Evolutionary conservation across 2,888 invertebrate genomes (phyloP), one percentile per base, ranked within the genome.

Genomic region (Tromatobia lineatoria): DNA sequence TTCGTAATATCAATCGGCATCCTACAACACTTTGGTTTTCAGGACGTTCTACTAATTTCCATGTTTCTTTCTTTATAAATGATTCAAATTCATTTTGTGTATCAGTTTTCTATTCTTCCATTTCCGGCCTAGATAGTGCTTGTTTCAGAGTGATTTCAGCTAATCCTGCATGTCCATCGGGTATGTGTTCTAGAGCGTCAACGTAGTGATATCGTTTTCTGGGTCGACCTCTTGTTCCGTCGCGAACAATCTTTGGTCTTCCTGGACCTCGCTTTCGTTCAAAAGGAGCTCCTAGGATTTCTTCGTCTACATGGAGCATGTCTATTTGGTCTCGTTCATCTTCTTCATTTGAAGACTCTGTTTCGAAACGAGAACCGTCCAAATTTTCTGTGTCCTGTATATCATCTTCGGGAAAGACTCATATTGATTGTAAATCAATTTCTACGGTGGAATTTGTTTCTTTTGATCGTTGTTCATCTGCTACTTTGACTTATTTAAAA

Each of bases 11-110:
- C 1, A 83, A 70, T 59, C 78, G 34, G 50, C 82, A 52, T 0
- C 80, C 83, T 18, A 86, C 78, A 6, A 77, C 73, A 2, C 67
- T 54, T 10, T 25, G 42, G 20, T 85, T 52, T n/a, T 59, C 50
- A 3, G 86, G 86, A 10, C 77, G 78, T 20, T 83, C 74, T 8
- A 87, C 87, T 1, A 89, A 29, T 13, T n/a, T 66, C 89, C 88
- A 89, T 0, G 88, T 88, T 8, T 87, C 80, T 23, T 88, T 87
- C n/a, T 52, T 52, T 3, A 50, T 50, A 1, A 18, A 18, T 3
- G 50, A 15, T 50, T 18, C 18, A 18, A 18, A 50, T 50, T 54
- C 54, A 8, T 20, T 23, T 54, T 20, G 20, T 54, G 23, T 23
- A 1, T 20, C 54, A 23, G 2, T n/a, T n/a, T n/a, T n/a, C n/a